Conservation (phyloP, 2,113 vertebrate genomes). For the Cygnus buccinator region DNA sequence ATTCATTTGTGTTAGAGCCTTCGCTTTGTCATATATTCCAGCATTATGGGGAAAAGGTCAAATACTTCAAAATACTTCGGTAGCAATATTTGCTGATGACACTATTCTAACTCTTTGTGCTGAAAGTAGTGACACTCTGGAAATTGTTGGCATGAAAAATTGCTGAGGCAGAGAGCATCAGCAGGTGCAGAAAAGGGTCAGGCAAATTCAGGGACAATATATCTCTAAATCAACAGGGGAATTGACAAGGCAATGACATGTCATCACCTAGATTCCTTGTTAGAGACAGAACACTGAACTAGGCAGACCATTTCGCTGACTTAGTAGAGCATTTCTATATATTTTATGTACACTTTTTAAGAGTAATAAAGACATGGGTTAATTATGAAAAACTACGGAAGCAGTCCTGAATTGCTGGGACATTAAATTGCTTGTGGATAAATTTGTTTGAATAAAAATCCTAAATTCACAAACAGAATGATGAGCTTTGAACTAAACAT, state of each 20-base stretch:
- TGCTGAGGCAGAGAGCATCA: neutral
- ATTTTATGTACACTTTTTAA: neutral
- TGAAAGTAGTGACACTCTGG: neutral
- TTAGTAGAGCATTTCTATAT: neutral
- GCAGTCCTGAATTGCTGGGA: neutral
- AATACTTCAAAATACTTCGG: neutral
- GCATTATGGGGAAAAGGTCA: rapidly evolving
- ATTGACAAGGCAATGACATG: neutral
- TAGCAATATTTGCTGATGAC: neutral
- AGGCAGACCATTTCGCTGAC: neutral
- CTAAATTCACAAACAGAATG: neutral
- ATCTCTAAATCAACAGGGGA: neutral
- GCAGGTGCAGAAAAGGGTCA: neutral
- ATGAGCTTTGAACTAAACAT: neutral
- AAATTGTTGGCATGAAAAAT: neutral
- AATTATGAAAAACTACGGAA: neutral
- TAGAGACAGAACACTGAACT: neutral
- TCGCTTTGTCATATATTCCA: neutral
- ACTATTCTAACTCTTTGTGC: neutral
- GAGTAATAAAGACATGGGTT: neutral
- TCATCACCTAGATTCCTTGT: neutral
- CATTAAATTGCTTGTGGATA: neutral
- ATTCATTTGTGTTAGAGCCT: neutral
- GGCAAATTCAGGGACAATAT: neutral
- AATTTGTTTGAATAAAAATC: neutral